phyloP scores from a whole-genome alignment of 2,113 vertebrate species.

The Pedetes capensis region DNA sequence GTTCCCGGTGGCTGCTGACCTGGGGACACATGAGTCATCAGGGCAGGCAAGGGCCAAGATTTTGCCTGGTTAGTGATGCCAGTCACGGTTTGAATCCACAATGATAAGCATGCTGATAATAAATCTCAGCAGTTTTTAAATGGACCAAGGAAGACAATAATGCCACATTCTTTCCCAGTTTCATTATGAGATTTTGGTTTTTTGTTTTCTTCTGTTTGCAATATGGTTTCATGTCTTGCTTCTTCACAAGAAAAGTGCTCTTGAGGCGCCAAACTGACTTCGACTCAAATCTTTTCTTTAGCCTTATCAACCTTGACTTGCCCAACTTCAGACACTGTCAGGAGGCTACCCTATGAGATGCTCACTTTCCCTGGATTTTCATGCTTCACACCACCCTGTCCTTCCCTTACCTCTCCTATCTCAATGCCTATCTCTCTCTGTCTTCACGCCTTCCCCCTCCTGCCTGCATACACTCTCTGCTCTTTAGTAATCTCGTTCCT shows the following conservation, averaged over 20 bases:
- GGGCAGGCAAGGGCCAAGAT: background rate
- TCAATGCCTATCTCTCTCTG: background rate
- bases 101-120: background rate
- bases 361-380: background rate
- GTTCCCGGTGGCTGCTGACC: background rate
- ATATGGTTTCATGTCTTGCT: background rate
- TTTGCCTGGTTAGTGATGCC: background rate
- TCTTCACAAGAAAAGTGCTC: background rate
- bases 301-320: background rate
- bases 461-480: background rate
- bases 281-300: background rate
- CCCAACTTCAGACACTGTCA: background rate
- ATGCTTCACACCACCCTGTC: background rate
- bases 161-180: background rate
- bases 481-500: background rate
- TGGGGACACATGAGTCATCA: background rate
- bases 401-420: background rate
- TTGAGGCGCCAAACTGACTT: background rate
- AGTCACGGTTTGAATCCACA: background rate
- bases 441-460: background rate
- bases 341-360: background rate
- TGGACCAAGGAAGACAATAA: background rate
- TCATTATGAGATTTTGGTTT: background rate
- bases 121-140: background rate
- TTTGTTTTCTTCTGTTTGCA: no score